These are phyloP conservation scores for Hipparchia sbordonii DNA, from an alignment of 2,888 invertebrate genomes.

Conservation along the genomic window DNA sequence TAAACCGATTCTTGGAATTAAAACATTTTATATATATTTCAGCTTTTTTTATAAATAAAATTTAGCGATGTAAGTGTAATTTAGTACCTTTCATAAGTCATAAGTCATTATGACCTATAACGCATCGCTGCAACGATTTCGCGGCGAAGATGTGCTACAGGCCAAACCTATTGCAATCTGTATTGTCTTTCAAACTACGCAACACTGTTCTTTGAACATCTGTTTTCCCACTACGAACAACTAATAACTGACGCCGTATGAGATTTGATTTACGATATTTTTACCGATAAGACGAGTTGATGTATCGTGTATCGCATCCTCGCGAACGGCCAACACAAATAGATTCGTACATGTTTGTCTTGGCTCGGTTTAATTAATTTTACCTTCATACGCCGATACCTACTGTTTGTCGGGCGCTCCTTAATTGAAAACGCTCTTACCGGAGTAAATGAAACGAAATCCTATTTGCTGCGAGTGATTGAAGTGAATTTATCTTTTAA, in stretches of 20 bases:
- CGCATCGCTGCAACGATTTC: no score
- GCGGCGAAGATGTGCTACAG: no score
- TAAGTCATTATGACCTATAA: no score
- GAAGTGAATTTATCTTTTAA: constrained; percentile 80
- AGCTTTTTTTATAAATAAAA: no score
- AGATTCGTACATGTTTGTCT: constrained; percentile 80
- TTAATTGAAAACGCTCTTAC: constrained; percentile 82
- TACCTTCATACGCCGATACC: constrained; percentile 81
- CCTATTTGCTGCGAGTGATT: constrained; percentile 81
- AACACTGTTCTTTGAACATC: no score
- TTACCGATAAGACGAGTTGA: constrained; percentile 37
- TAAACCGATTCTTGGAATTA: no score
- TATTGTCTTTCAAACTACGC: no score
- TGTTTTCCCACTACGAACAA: constrained; percentile 6
- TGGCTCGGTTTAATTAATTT: constrained; percentile 81
- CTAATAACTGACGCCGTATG: constrained; percentile 4
- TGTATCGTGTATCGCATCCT: constrained; percentile 47
- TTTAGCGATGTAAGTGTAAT: no score
- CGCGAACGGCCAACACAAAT: constrained; percentile 73
- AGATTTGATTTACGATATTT: constrained; percentile 35
- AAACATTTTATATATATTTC: no score
- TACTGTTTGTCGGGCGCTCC: constrained; percentile 77
- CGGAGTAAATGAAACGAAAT: constrained; percentile 80
- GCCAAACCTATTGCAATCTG: no score
- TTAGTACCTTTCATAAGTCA: no score